Evolutionary conservation across 2,797 vertebrate genomes (phyloP).

Genomic region (Hydrolagus colliei): DNA sequence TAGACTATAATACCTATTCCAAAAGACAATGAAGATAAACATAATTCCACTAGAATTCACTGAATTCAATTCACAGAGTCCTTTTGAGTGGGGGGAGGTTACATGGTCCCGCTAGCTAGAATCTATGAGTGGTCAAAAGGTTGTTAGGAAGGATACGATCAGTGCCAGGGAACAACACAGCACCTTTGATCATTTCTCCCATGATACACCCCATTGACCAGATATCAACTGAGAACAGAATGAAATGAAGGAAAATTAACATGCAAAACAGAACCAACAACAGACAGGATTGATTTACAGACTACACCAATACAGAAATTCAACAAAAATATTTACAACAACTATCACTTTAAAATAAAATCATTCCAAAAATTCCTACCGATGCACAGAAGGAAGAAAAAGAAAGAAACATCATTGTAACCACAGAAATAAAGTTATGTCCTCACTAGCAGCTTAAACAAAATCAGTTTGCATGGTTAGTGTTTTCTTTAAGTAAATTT

Average conservation of each 20-base stretch:
- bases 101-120: neutral
- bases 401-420: neutral
- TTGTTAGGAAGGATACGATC: slow-evolving; percentile 89
- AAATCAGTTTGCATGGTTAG: neutral
- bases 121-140: slow-evolving; percentile 23
- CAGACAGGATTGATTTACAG: neutral
- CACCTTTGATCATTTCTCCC: slow-evolving; percentile 98
- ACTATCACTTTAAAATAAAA: neutral
- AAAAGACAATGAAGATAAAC: neutral
- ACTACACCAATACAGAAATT: neutral
- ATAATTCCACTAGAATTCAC: neutral
- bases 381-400: neutral
- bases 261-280: neutral
- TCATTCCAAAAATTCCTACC: neutral
- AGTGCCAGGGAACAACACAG: slow-evolving; percentile 92
- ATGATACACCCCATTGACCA: slow-evolving; percentile 99
- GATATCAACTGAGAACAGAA: slow-evolving; percentile 86
- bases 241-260: slow-evolving; percentile 51
- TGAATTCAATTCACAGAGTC: neutral
- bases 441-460: neutral
- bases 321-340: neutral
- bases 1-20: neutral
- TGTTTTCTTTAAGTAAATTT: neutral
- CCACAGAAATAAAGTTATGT: too few relatives aligned
- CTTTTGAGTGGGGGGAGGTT: neutral